Evolutionary conservation across 2,797 vertebrate species (phyloP), one percentile per base, ranked within the genome.

Genomic region (Pristis pectinata): DNA sequence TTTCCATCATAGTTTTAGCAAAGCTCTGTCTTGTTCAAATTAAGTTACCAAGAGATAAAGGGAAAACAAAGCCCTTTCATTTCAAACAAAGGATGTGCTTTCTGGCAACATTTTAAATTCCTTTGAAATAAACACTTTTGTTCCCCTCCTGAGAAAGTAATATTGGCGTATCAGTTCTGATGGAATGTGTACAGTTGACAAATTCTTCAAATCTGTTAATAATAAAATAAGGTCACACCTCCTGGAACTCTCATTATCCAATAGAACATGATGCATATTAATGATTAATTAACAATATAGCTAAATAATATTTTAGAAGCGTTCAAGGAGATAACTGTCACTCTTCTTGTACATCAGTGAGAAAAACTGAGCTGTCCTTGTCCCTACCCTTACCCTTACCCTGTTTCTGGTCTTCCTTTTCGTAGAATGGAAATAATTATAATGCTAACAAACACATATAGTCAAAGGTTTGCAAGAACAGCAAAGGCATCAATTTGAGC

Each of bases 71-170:
- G 87, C 61, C 61, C 19, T 91, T 91, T 67, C n/a, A 91, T 91
- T 91, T 91, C 87, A 67, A 91, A 67, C 61, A 64, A 91, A 67
- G 22, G 59, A 22, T 91, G 64, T 91, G 8, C 61, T 91, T 91
- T 37, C 37, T 67, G 61, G 87, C 87, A 91, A 22, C 37, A 41
- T 67, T 91, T 67, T 41, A 91, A 91, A 91, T 67, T 91, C 59
- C 19, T 91, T 91, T 67, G 61, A 91, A 91, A 67, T n/a, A 67
- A 91, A 37, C 61, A 91, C 87, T 91, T 91, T 67, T 91, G 87
- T 91, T 91, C 87, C 2, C 30, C 61, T 91, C 61, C 87, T 91
- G 87, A 91, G 87, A 91, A 91, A 61, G n/a, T 67, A 67, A 67
- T 37, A 91, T 67, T 61, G 22, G n/a, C 41, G 17, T 64, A 9